Evolutionary conservation across 92 coral and sea anemone genomes (phyloP).

Genomic region (Actinernus sp.): DNA sequence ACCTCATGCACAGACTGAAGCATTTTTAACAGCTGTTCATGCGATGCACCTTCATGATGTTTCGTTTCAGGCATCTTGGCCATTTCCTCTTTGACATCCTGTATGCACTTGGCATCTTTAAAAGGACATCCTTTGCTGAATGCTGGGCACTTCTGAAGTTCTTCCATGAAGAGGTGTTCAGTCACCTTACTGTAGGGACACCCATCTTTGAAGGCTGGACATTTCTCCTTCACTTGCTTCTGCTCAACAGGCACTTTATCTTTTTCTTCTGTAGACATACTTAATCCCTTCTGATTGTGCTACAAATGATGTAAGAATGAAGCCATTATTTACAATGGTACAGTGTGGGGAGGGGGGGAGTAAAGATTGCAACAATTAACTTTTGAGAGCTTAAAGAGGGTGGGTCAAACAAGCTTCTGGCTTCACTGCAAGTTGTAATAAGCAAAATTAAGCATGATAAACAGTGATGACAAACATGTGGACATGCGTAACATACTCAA

Average conservation of each 20-base stretch:
- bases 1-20: conserved; percentile 60
- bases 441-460: too few species aligned
- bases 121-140: conserved; percentile 86
- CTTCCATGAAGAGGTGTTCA: conserved; percentile 67
- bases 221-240: conserved; percentile 73
- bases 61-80: conserved; percentile 75
- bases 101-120: conserved; percentile 68
- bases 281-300: too few species aligned
- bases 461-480: too few species aligned
- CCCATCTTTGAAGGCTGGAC: conserved; percentile 96
- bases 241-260: conserved; percentile 6
- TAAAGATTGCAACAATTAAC: too few species aligned
- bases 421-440: too few species aligned
- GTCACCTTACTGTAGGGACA: conserved; percentile 84
- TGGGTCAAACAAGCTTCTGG: too few species aligned
- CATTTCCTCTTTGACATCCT: conserved; percentile 69
- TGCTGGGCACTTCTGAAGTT: conserved; percentile 84
- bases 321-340: too few species aligned
- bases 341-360: too few species aligned
- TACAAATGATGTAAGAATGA: too few species aligned
- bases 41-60: conserved; percentile 73
- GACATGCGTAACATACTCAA: too few species aligned
- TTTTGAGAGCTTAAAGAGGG: too few species aligned
- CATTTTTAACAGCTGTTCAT: conserved; percentile 66
- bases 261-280: conserved; percentile 6